A percentile compares a stretch with the other conserved stretches of the same genome.
phyloP scores from a whole-genome alignment of 2,113 vertebrate genomes.

The Indicator indicator region DNA sequence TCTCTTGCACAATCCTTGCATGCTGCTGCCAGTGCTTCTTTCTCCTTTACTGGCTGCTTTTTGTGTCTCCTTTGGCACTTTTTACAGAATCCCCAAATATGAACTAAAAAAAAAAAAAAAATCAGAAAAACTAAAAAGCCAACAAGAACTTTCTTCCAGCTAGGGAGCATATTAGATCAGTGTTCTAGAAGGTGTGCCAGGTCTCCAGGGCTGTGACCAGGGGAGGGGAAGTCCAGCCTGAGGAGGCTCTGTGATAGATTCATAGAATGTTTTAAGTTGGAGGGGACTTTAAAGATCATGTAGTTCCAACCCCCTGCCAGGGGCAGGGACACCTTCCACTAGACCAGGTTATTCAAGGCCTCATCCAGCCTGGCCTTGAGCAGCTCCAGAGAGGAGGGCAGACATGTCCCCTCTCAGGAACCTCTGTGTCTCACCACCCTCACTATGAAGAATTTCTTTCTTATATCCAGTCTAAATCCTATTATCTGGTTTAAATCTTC shows the following conservation, averaged over 20 bases:
- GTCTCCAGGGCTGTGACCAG: neutral
- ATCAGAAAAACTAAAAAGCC: neutral
- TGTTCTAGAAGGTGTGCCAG: neutral
- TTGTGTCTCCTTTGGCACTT: slow-evolving; percentile 13
- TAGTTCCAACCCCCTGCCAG: no score
- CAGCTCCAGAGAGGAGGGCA: no score
- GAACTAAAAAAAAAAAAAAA: neutral
- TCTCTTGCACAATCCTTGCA: neutral
- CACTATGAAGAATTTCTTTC: no score
- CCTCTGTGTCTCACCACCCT: no score
- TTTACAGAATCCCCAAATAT: neutral
- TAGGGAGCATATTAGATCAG: neutral
- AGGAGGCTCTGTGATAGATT: neutral
- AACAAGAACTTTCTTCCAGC: neutral
- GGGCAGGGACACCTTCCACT: no score
- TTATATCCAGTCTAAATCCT: no score
- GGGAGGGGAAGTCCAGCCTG: neutral
- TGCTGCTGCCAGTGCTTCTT: neutral
- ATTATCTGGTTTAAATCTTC: neutral
- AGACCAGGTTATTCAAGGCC: no score
- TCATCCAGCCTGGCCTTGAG: no score
- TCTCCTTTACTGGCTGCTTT: neutral
- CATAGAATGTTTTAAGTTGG: no score
- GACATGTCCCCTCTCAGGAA: no score
- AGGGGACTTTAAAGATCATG: no score